These are phyloP conservation scores for Zele albiditarsus DNA, from an alignment of 2,888 invertebrate genomes.

Conservation along the genomic window DNA sequence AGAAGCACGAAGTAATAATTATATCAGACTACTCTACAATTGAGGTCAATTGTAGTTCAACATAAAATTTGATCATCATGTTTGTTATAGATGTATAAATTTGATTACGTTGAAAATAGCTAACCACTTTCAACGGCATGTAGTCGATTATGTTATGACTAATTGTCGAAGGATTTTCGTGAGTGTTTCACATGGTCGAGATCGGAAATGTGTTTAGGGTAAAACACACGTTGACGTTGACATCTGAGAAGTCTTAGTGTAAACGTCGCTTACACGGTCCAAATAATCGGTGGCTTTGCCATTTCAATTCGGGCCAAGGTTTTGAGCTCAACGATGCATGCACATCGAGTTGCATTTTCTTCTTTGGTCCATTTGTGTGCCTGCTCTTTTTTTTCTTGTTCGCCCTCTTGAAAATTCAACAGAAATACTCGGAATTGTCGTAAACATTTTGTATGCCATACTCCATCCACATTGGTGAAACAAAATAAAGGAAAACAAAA, in stretches of 20 bases:
- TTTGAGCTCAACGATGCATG: conserved; percentile 42
- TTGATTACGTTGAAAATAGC: neutral
- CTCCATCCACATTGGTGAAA: neutral
- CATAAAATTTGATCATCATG: neutral
- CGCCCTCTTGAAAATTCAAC: neutral
- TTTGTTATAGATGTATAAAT: neutral
- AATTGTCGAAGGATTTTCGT: conserved; percentile 40
- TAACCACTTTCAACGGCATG: neutral
- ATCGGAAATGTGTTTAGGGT: neutral
- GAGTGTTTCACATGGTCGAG: conserved; percentile 23
- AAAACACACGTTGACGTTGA: conserved; percentile 23
- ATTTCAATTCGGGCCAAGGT: conserved; percentile 63
- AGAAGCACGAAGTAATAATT: neutral
- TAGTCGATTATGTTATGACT: conserved; percentile 38
- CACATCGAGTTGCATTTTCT: neutral
- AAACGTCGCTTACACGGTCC: conserved; percentile 26
- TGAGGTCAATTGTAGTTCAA: neutral
- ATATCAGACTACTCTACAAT: neutral
- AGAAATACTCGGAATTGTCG: neutral
- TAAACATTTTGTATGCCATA: neutral
- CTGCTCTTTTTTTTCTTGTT: neutral
- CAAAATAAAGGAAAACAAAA: neutral
- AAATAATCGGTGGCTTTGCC: conserved; percentile 37
- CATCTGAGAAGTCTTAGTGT: conserved; percentile 17
- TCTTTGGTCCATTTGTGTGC: conserved; percentile 4